Evolutionary conservation across 1,140 invertebrate species (phyloP), one percentile per base, ranked within the genome.

Genomic region (Dendroctonus ponderosae): DNA sequence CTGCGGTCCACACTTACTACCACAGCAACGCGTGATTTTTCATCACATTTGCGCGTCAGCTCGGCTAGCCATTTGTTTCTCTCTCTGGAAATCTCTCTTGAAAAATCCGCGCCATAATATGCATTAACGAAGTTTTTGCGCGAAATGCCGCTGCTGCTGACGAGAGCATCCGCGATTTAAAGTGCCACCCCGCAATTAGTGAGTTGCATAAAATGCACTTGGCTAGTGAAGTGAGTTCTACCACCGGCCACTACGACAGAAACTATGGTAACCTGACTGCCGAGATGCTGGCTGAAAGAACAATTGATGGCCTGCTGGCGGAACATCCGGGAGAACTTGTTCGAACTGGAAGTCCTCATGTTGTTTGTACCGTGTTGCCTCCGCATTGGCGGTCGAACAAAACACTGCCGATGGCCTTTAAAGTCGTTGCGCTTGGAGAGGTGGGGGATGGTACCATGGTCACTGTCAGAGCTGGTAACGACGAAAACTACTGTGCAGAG

Each of bases 321-420:
- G 94, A 98, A 77, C 93, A 96, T 82, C 92, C 90, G 7, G 94
- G 93, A 7, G 94, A 97, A 82, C 84, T 98, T 51, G 89, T 97
- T 58, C 86, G 94, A 75, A 98, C 96, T 50, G 96, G 95, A 48
- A 91, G 88, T 75, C 95, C 96, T 5, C 94, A 97, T 81, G 89
- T 98, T 79, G 90, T 97, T 26, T 93, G 91, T 76, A 93, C 94
- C 44, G 90, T 92, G 5, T 80, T 97, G 67, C 95, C 96, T 39
- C 86, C 89, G 5, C 96, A 98, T 79, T 98, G 95, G 96, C 83
- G 96, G 60, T 96, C 93, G 7, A 98, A 97, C 81, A 98, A 98
- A 81, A 96, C 95, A 0, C 81, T 98, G 38, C 96, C 96, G 42
- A 86, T 94, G 46, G 93, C 94, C 8, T 97, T 97, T 79, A 94